Base-by-base conservation (phyloP, 1,140 invertebrate species). In the Eubasilissa regina region DNA sequence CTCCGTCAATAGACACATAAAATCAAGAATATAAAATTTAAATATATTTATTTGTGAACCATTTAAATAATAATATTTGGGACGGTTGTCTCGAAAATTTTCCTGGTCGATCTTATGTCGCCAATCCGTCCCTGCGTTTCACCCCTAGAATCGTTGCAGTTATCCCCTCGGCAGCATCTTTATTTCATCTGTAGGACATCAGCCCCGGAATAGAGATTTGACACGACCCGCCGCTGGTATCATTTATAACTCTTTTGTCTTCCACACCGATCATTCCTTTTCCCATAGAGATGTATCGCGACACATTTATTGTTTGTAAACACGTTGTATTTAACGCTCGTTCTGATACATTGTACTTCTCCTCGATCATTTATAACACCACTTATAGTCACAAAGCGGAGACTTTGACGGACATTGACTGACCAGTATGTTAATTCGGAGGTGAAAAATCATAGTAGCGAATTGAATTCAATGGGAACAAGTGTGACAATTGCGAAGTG, bases 191-290 rank as follows among this genome's bases (percentile, higher is more conserved):
- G 15, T 25, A 70, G 66, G 66, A 70, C 47, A 48, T 19, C 43
- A 47, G 55, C 15, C 17, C 17, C 35, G 19, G 9, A 60, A 75
- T 13, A 43, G 75, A 81, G 80, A 81, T 81, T 81, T 77, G 80
- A 81, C 73, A 81, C 80, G 80, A 79, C 77, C 56, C 77, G 19
- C 35, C 53, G 45, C 73, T 48, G 19, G 11, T 35, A 62, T 81
- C 80, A 81, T 81, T 81, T 81, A 81, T 81, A 81, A 78, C 62
- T 45, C 80, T 60, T 75, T 81, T 81, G 76, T 81, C 64, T 78
- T 81, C n/a, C 45, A 1, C 25, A 35, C 25, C 60, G 58, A 77
- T 66, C 60, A 64, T 77, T 66, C 25, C 75, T 13, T 51, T 78
- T 81, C 80, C 77, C 80, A 81, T 81, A 81, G 43, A 74, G 15